A percentile compares a stretch with the other conserved stretches of the same genome.
These are phyloP conservation scores for Drosophila mercatorum DNA, from an alignment of 2,888 invertebrate genomes.

Conservation along the genomic window DNA sequence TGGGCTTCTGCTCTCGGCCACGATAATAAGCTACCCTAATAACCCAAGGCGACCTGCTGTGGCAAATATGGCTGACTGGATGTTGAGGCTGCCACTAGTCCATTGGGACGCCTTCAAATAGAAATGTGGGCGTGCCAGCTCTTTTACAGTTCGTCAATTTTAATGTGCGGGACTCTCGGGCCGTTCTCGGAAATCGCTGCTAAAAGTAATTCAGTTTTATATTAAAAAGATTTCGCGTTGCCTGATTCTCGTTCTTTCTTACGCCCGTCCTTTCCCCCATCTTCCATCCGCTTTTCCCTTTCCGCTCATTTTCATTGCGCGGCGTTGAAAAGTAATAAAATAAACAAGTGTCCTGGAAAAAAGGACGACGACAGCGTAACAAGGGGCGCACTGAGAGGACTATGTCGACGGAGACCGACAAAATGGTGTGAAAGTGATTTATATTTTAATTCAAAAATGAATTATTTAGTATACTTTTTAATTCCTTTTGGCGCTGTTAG, in stretches of 20 bases:
- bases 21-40: constrained; percentile 79
- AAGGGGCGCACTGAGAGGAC: constrained; percentile 15
- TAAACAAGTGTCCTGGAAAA: constrained; percentile 74
- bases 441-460: constrained; percentile 82
- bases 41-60: constrained; percentile 71
- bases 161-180: constrained; percentile 61
- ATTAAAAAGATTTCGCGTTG: constrained; percentile 71
- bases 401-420: constrained; percentile 52
- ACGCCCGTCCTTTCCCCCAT: neutral
- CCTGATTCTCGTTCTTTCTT: constrained; percentile 17
- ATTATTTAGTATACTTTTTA: constrained; percentile 82
- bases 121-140: constrained; percentile 28
- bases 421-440: constrained; percentile 82
- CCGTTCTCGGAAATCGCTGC: constrained; percentile 75
- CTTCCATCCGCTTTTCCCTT: neutral
- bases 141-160: constrained; percentile 83
- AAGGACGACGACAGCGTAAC: constrained; percentile 39
- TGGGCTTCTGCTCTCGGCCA: constrained; percentile 46
- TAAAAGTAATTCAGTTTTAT: constrained; percentile 80
- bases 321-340: constrained; percentile 72
- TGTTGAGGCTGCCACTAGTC: constrained; percentile 7
- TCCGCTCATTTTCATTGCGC: constrained; percentile 69
- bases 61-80: constrained; percentile 43
- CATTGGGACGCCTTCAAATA: constrained; percentile 15
- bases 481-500: constrained; percentile 65